Conservation (phyloP, 1,140 invertebrate species). For the Drosophila melanogaster region DNA sequence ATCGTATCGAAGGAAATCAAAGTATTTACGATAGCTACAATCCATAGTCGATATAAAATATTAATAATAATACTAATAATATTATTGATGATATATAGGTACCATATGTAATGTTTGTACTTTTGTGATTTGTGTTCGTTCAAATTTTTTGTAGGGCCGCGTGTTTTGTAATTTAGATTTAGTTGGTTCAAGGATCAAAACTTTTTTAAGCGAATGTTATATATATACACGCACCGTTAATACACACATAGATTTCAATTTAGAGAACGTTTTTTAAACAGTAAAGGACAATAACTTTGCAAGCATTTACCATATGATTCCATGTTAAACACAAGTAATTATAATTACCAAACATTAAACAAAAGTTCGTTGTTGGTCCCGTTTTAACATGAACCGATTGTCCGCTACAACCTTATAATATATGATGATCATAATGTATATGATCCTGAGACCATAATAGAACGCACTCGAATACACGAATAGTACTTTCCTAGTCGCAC, state of each 20-base stretch:
- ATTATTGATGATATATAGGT: slow-evolving; percentile 23
- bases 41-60: slow-evolving; percentile 18
- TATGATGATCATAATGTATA: background rate
- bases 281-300: slow-evolving; percentile 78
- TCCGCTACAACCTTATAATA: slow-evolving; percentile 23
- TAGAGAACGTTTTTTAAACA: slow-evolving; percentile 41
- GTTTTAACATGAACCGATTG: background rate
- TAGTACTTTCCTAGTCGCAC: slow-evolving; percentile 26
- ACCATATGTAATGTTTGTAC: slow-evolving; percentile 26
- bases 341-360: slow-evolving; percentile 33
- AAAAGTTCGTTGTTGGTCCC: background rate
- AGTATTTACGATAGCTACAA: slow-evolving; percentile 45
- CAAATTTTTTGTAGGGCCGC: slow-evolving; percentile 41
- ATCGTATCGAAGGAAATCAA: slow-evolving; percentile 23
- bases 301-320: slow-evolving; percentile 58
- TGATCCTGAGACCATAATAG: background rate
- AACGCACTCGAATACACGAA: background rate
- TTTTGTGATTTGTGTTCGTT: slow-evolving; percentile 41
- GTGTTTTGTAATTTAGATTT: slow-evolving; percentile 48
- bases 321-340: slow-evolving; percentile 13
- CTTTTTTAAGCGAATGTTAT: background rate
- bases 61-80: background rate
- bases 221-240: background rate
- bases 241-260: slow-evolving; percentile 31
- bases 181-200: slow-evolving; percentile 48